Percentiles rank a stretch among this genome's conserved stretches.
These are phyloP conservation scores for Drosophila peninsularis DNA, from an alignment of 2,888 invertebrate genomes.

Conservation along the genomic window DNA sequence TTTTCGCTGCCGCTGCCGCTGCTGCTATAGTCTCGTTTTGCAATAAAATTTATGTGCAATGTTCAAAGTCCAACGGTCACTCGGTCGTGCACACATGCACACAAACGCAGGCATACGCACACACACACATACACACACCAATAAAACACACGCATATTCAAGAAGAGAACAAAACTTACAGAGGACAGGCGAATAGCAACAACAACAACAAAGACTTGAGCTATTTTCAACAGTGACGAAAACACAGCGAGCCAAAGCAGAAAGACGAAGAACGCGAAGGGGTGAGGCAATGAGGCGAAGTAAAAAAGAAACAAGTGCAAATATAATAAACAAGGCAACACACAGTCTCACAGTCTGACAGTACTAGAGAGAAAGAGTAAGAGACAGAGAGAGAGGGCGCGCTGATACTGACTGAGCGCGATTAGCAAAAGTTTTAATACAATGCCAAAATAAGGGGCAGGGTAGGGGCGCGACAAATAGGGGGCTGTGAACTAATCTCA, in stretches of 20 bases:
- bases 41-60: conserved; percentile 74
- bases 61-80: conserved; percentile 78
- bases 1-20: conserved; percentile 16
- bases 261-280: conserved; percentile 17
- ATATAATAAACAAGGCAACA: conserved; percentile 21
- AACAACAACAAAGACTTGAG: conserved; percentile 33
- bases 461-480: background rate
- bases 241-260: conserved; percentile 35
- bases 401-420: conserved; percentile 30
- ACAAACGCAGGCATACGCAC: conserved; percentile 15
- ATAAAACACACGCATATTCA: conserved; percentile 38
- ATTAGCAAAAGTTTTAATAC: conserved; percentile 37
- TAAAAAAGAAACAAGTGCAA: conserved; percentile 1
- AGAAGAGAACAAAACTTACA: conserved; percentile 47
- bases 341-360: conserved; percentile 23
- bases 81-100: conserved; percentile 58
- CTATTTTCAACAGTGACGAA: conserved; percentile 59
- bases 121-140: conserved; percentile 21
- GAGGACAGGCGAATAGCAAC: conserved; percentile 10
- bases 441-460: conserved; percentile 13
- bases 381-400: background rate
- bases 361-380: background rate
- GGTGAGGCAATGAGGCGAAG: conserved; percentile 26
- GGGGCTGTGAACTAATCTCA: conserved; percentile 35
- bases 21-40: conserved; percentile 50